Base-by-base conservation (phyloP, 1,140 invertebrate species). In the Atta colombica region DNA sequence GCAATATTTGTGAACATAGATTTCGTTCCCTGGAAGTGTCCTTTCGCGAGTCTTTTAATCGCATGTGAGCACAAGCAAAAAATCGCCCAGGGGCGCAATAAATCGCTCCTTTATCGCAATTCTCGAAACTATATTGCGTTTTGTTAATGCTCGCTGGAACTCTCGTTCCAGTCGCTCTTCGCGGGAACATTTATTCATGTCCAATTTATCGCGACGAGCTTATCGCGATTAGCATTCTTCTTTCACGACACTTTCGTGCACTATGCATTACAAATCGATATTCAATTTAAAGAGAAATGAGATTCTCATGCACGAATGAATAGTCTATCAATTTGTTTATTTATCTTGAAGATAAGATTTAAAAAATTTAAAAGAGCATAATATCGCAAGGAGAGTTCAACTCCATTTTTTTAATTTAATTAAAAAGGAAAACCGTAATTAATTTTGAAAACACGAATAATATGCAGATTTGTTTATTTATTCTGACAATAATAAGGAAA, bases 91-190 rank as follows among this genome's bases (percentile, higher is more conserved):
- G 68, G 55, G 39, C 45, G 39, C 39, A 49, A 82, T 74, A 72
- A 82, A 82, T 82, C 66, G 60, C 45, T 3, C 18, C 21, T 58
- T 82, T 82, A 82, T 82, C 80, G 45, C 66, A 68, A 72, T 72
- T 61, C 49, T 28, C 61, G 25, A 7, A 28, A 61, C 68, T 61
- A 49, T 31, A 71, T 69, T 21, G 65, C 35, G 68, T 60, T 45
- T 35, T 45, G 53, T 28, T 60, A 60, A 45, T 61, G 53, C 68
- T 66, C 49, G 35, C 25, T 28, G 10, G 18, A 66, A 80, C 45
- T 61, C 68, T 51, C 66, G 60, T n/a, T 16, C 21, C 18, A 49
- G 21, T n/a, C 28, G 80, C 35, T 71, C 58, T 25, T 72, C 45
- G 45, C 66, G 55, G 25, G 7, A 72, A 61, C 65, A 82, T 74